phyloP scores from a whole-genome alignment of 2,113 vertebrate species.

The Microcebus jonahi region DNA sequence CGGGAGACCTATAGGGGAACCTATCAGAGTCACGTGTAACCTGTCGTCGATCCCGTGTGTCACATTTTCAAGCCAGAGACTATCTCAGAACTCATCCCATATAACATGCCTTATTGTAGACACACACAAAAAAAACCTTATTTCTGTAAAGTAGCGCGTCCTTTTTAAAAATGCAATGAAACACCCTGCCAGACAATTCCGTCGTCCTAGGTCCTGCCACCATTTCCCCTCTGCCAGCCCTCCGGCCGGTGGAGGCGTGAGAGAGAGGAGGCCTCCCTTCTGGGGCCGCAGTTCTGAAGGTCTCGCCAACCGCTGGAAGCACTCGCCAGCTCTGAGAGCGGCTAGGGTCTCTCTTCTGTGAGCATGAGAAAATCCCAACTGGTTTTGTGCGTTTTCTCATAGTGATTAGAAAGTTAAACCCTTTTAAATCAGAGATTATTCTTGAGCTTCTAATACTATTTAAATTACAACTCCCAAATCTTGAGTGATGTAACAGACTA shows the following conservation, averaged over 20 bases:
- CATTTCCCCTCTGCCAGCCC: neutral
- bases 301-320: neutral
- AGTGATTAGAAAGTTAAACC: slow-evolving; percentile 67
- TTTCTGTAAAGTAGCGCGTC: neutral
- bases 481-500: slow-evolving; percentile 39
- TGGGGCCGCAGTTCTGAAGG: neutral
- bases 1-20: neutral
- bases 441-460: slow-evolving; percentile 65
- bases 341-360: neutral
- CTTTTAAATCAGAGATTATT: slow-evolving; percentile 64
- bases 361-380: neutral
- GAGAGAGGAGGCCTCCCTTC: neutral
- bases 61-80: neutral
- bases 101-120: neutral
- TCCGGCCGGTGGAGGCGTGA: too few relatives aligned
- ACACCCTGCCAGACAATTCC: neutral
- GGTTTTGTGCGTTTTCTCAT: neutral
- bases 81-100: neutral
- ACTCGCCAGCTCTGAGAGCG: neutral
- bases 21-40: neutral
- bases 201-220: neutral
- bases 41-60: neutral
- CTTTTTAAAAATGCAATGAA: neutral
- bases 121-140: neutral
- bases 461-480: slow-evolving; percentile 70